Percentiles rank a stretch among this genome's conserved stretches.
phyloP scores from a whole-genome alignment of 2,888 invertebrate genomes.

The Spisula solida region DNA sequence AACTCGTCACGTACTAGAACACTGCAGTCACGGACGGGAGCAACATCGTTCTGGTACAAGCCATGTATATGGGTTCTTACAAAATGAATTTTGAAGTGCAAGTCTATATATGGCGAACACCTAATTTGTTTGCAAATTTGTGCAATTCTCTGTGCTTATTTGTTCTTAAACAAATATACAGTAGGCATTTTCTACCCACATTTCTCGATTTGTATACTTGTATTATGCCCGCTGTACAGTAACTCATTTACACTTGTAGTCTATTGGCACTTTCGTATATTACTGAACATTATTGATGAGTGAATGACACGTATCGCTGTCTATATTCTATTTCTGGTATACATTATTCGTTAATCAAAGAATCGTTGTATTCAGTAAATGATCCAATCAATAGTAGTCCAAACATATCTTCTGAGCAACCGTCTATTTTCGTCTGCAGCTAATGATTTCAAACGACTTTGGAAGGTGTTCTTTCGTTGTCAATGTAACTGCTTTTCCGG shows the following conservation, averaged over 20 bases:
- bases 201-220: neutral
- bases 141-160: neutral
- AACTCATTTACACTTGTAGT: neutral
- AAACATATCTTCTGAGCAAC: neutral
- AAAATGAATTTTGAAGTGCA: no score
- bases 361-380: neutral
- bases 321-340: slow-evolving; percentile 1
- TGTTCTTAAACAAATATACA: neutral
- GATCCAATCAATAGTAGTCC: neutral
- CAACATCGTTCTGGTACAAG: no score
- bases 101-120: neutral
- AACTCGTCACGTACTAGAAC: no score
- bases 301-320: neutral
- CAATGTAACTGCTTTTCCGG: neutral
- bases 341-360: neutral
- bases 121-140: neutral
- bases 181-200: neutral
- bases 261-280: neutral
- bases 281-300: neutral
- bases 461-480: neutral
- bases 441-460: neutral
- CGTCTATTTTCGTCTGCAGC: neutral
- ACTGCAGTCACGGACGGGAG: no score
- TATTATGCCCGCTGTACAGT: neutral
- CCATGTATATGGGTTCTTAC: no score